These are phyloP conservation scores for Eupithecia inturbata DNA, from an alignment of 2,888 invertebrate genomes.

Conservation along the genomic window DNA sequence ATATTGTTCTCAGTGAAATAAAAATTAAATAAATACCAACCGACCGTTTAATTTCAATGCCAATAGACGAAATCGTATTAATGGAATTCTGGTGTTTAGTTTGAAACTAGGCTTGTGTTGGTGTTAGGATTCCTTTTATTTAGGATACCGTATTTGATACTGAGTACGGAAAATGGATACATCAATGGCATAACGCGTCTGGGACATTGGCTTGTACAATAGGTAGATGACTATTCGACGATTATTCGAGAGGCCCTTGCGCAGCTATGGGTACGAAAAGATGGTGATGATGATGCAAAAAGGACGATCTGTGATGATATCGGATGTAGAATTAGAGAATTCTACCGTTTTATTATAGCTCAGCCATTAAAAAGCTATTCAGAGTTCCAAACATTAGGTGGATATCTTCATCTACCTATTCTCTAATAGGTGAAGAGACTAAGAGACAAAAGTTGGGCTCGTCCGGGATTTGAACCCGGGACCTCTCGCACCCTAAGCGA, in stretches of 20 bases:
- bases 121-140: background rate
- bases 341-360: too few species aligned
- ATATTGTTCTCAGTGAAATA: background rate
- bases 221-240: background rate
- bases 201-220: background rate
- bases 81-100: slow-evolving; percentile 29
- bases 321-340: too few species aligned
- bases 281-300: too few species aligned
- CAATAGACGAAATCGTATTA: slow-evolving; percentile 17
- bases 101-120: slow-evolving; percentile 21
- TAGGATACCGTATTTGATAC: slow-evolving; percentile 16
- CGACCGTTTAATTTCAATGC: slow-evolving; percentile 1
- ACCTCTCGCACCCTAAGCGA: slow-evolving; percentile 84
- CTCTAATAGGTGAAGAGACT: too few species aligned
- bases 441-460: slow-evolving; percentile 24
- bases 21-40: background rate
- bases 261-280: too few species aligned
- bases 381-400: too few species aligned
- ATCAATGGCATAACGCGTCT: background rate
- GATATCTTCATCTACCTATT: background rate
- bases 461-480: slow-evolving; percentile 77
- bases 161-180: background rate
- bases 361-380: too few species aligned
- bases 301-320: too few species aligned
- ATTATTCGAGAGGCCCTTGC: background rate